Evolutionary conservation across 2,888 invertebrate genomes (phyloP), one percentile per base, ranked within the genome.

Genomic region (Chrysopilus asiliformis): DNA sequence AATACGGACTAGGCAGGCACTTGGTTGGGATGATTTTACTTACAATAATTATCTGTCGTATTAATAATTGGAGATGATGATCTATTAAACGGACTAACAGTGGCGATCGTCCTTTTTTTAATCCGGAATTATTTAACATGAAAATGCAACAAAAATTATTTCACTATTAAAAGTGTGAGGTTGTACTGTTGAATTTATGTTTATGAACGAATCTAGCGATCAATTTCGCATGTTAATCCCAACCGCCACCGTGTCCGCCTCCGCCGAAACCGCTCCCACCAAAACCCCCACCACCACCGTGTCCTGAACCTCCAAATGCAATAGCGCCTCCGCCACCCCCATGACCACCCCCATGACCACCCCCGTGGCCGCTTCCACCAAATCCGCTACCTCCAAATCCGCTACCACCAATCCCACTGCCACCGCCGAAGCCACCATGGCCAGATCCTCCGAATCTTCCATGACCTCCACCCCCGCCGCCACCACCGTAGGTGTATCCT

Each of bases 361-460:
- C 31, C 12, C 36, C 30, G 15, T 15, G 9, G 2, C 25, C 25
- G 25, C 15, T 34, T 3, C 8, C 22, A 12, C 15, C 14, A 13
- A 13, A 20, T 20, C n/a, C 8, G 5, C 31, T 18, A 12, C n/a
- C n/a, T 2, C 32, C 32, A 7, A 14, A 14, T 12, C 7, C 10
- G 12, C 29, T 16, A 4, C 29, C 14, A 2, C 65, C 59, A 15
- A 65, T 64, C 2, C 57, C 63, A 12, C 17, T 18, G 22, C 48
- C 48, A 14, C 48, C 54, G 10, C 49, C 48, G 12, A 54, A 56
- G 16, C 54, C 57, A 16, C 58, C 52, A 47, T 67, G 66, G 15
- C 70, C 70, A 1, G 76, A 76, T 26, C 68, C 67, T 0, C 76
- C 76, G 52, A 76, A 78, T 4, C 77, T 77, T 18, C 67, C 57